Base-by-base conservation (phyloP, 92 coral and sea anemone species). In the Parazoanthus darwini region DNA sequence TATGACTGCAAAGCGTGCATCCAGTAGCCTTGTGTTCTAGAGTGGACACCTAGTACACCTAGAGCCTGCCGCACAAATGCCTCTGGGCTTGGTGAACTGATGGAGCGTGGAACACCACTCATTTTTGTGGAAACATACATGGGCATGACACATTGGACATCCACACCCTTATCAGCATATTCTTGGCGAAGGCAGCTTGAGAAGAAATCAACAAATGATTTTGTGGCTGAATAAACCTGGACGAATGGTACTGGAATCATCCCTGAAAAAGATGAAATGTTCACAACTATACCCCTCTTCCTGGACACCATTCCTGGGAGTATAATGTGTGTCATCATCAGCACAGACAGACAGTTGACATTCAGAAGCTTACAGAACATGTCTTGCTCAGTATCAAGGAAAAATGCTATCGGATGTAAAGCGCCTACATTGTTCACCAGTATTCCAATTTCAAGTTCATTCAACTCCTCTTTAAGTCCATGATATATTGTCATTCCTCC, bases 361-460 rank as follows among this genome's bases (percentile, higher is more conserved):
- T 46, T 46, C 51, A 46, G 51, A 6, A 42, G 87, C 81, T 88
- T 82, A 86, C 89, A 92, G 8, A 82, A 85, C 72, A 83, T 90
- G 95, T 93, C 95, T 48, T 85, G 85, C 74, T 87, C 87, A 90
- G 87, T 91, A 80, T 94, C 88, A 42, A 87, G 89, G 77, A 91
- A 94, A 85, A 92, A 91, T 29, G 91, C 93, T 43, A 96, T 90
- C 75, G 92, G 93, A 67, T 91, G 94, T 3, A 91, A 89, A 4
- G 83, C 82, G 15, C 95, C 97, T 15, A 94, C 94, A 91, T 90
- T 92, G 86, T 94, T 94, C 23, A 92, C 97, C 46, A 96, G 87
- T 2, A 94, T 92, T 70, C 98, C 98, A 89, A 96, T 94, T 35
- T 96, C 98, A 3, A 96, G 92, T 33, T 90, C 94, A n/a, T 90